Conservation (phyloP, 2,888 invertebrate genomes). For the Agonum fuliginosum region DNA sequence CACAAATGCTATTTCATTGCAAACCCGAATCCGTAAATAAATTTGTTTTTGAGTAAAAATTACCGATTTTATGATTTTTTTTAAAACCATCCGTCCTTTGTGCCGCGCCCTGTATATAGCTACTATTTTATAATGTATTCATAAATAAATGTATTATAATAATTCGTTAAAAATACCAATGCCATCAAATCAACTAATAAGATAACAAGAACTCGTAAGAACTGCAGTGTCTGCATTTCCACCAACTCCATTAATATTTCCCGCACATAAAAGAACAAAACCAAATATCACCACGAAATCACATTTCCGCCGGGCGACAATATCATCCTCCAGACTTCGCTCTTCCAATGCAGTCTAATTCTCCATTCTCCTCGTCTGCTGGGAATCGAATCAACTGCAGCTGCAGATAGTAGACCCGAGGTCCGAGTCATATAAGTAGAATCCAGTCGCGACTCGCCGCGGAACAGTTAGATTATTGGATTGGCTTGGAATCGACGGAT, state of each 20-base stretch:
- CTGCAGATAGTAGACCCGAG: not conserved
- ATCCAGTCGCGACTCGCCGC: conserved; percentile 64
- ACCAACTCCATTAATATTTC: conserved; percentile 7
- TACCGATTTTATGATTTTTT: too few species aligned
- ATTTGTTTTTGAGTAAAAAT: too few species aligned
- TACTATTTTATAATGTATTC: too few species aligned
- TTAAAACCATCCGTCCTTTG: too few species aligned
- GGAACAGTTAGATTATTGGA: conserved; percentile 74
- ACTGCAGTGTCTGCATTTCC: not conserved
- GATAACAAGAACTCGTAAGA: too few species aligned
- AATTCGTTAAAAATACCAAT: too few species aligned
- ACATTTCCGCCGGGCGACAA: conserved; percentile 30
- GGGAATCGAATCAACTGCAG: conserved; percentile 52
- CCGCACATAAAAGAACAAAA: conserved; percentile 23
- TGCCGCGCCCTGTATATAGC: too few species aligned
- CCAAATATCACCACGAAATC: conserved; percentile 10
- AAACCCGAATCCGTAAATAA: too few species aligned
- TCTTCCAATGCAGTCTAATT: conserved; percentile 43
- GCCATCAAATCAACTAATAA: too few species aligned
- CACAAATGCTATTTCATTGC: too few species aligned
- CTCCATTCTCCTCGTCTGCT: conserved; percentile 46
- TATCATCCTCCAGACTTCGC: conserved; percentile 32
- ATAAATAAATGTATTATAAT: too few species aligned
- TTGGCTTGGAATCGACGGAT: conserved; percentile 71
- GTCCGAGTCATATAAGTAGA: conserved; percentile 50